Percentiles rank a stretch among this genome's conserved stretches.
These are phyloP conservation scores for Aldrovandia affinis DNA, from an alignment of 2,797 vertebrate species.

Conservation along the genomic window DNA sequence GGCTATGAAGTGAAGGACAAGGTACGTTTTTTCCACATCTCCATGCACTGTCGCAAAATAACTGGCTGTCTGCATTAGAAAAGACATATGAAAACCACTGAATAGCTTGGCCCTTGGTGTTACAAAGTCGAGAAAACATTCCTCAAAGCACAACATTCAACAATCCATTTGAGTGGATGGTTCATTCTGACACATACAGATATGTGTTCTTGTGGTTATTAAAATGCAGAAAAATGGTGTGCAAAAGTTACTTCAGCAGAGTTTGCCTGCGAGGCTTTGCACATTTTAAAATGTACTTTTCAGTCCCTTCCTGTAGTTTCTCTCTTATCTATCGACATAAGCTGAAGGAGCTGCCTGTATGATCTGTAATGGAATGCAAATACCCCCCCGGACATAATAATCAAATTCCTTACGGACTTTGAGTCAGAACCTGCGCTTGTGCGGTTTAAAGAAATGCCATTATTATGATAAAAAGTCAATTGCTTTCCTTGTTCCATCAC, in stretches of 20 bases:
- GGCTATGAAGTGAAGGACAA: no score
- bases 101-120: no score
- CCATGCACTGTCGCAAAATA: no score
- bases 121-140: no score
- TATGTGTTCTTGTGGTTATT: not conserved
- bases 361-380: conserved; percentile 44
- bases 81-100: no score
- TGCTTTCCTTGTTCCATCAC: conserved; percentile 53
- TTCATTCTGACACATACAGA: no score
- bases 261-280: no score
- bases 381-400: conserved; percentile 38
- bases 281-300: not conserved
- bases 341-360: not conserved
- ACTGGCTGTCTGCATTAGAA: no score
- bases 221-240: not conserved
- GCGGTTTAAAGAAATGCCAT: conserved; percentile 31
- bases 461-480: conserved; percentile 55
- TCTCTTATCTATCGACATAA: not conserved
- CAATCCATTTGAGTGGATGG: no score
- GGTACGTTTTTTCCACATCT: no score
- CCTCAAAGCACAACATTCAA: no score
- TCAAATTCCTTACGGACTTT: conserved; percentile 26
- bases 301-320: not conserved
- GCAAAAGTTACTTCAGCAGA: not conserved
- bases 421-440: not conserved